phyloP scores from a whole-genome alignment of 2,113 vertebrate species.

The Probosciger aterrimus region DNA sequence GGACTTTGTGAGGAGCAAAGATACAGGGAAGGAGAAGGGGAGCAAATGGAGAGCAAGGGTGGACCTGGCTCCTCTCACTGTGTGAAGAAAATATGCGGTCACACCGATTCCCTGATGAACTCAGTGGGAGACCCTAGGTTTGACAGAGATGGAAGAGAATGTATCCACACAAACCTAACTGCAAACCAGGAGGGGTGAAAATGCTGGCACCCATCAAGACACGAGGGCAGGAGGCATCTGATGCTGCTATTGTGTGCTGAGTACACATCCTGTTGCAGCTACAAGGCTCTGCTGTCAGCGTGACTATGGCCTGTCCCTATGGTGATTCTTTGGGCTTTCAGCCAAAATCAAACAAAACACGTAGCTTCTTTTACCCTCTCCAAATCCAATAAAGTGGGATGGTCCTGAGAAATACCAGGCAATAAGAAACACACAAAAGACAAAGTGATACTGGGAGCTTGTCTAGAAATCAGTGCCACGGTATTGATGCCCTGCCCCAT shows the following conservation, averaged over 20 bases:
- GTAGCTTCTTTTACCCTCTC: neutral
- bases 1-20: neutral
- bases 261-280: neutral
- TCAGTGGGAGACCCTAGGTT: neutral
- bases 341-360: neutral
- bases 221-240: neutral
- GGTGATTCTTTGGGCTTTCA: neutral
- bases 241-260: rapidly evolving
- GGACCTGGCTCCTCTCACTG: neutral
- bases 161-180: neutral
- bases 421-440: neutral
- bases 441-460: neutral
- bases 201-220: neutral
- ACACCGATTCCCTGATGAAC: neutral
- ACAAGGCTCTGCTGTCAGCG: neutral
- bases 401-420: neutral
- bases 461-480: neutral
- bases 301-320: neutral
- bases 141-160: neutral
- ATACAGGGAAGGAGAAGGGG: neutral
- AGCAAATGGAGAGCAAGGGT: neutral
- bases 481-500: neutral
- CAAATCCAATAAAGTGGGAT: neutral
- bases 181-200: neutral
- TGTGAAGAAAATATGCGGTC: neutral